phyloP scores from a whole-genome alignment of 92 coral and sea anemone species.

The Heteractis magnifica region DNA sequence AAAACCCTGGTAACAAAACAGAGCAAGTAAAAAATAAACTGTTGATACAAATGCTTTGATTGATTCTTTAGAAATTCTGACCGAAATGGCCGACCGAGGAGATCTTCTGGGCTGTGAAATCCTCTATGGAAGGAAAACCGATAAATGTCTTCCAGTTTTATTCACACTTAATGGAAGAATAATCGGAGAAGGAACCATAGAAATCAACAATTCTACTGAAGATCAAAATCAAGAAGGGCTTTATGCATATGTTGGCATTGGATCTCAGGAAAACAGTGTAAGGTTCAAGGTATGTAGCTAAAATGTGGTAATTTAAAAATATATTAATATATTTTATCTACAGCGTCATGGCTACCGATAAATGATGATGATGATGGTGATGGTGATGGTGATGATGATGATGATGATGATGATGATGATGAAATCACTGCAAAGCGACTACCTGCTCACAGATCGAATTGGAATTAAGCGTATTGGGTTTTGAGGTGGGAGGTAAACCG shows the following conservation, averaged over 20 bases:
- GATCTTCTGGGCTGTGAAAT: conserved; percentile 12
- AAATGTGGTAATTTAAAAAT: no score
- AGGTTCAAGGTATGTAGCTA: neutral
- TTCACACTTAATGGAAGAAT: conserved; percentile 8
- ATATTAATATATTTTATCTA: no score
- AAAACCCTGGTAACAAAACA: no score
- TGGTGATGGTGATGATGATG: no score
- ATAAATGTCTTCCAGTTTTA: neutral
- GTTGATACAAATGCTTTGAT: neutral
- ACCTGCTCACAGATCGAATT: no score
- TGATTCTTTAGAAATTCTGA: neutral
- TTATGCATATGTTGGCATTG: neutral
- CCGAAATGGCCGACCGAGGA: conserved; percentile 12
- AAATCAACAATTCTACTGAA: neutral
- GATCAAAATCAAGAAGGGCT: neutral
- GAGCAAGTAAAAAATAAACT: no score
- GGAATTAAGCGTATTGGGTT: no score
- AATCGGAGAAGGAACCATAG: neutral
- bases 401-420: no score
- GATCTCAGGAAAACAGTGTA: conserved; percentile 1
- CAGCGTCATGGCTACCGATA: no score
- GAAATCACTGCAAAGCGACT: no score
- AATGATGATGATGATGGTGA: no score
- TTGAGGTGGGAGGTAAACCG: no score
- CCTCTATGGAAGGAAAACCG: neutral